Percentiles rank a stretch among this genome's conserved stretches.
phyloP scores from a whole-genome alignment of 2,888 invertebrate species.

The Lepidocyrtinus sp. region DNA sequence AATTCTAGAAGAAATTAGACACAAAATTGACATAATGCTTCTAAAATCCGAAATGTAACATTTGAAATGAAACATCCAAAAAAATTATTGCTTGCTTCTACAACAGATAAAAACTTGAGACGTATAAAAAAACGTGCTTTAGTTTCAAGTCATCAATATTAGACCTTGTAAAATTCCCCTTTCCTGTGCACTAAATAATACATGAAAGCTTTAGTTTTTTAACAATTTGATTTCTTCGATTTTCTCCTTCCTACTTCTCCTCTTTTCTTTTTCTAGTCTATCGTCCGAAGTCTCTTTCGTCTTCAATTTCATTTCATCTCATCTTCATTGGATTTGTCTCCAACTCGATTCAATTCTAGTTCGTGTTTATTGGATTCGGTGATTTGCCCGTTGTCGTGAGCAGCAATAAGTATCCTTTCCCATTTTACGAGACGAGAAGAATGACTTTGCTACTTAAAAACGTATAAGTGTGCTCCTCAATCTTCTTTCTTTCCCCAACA shows the following conservation, averaged over 20 bases:
- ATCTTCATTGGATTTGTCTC: constrained; percentile 63
- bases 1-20: no score
- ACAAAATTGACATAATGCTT: no score
- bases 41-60: no score
- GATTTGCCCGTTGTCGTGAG: constrained; percentile 37
- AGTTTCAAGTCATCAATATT: not conserved
- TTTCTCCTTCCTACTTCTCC: constrained; percentile 38
- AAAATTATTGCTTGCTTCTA: no score
- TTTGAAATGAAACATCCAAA: no score
- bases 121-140: no score
- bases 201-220: constrained; percentile 61
- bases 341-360: constrained; percentile 34
- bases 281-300: constrained; percentile 33
- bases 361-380: constrained; percentile 58
- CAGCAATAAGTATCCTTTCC: constrained; percentile 1
- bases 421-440: constrained; percentile 30
- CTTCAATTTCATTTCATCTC: constrained; percentile 63
- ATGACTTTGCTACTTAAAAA: constrained; percentile 62
- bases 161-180: constrained; percentile 43
- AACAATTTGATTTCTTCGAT: constrained; percentile 62
- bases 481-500: constrained; percentile 29
- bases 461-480: constrained; percentile 52
- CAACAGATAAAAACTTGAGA: no score
- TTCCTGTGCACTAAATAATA: constrained; percentile 52
- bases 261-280: constrained; percentile 33